Percentiles rank a stretch among this genome's conserved stretches.
Conservation (phyloP, 2,888 invertebrate genomes). For the Caenorhabditis afra region DNA sequence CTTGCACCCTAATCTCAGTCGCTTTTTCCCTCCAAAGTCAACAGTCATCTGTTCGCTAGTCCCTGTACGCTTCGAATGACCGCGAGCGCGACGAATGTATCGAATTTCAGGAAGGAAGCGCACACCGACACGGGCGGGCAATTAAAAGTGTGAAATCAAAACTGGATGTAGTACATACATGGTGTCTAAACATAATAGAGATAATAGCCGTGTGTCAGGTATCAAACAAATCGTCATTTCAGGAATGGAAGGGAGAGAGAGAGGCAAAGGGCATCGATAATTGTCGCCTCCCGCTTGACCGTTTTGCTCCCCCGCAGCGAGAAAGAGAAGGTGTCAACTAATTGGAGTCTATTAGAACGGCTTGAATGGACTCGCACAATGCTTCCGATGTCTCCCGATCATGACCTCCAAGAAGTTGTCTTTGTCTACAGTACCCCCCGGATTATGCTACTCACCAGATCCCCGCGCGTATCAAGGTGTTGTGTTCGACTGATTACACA, state of each 20-base stretch:
- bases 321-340: conserved; percentile 38
- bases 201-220: conserved; percentile 55
- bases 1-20: conserved; percentile 18
- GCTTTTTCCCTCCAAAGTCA: conserved; percentile 10
- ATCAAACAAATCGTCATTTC: conserved; percentile 33
- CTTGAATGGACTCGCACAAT: conserved; percentile 40
- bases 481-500: conserved; percentile 38
- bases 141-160: conserved; percentile 60
- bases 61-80: conserved; percentile 12
- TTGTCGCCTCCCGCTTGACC: conserved; percentile 31
- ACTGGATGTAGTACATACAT: conserved; percentile 42
- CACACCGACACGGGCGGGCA: conserved; percentile 14
- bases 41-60: not conserved
- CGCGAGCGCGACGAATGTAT: conserved; percentile 22
- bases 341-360: conserved; percentile 34
- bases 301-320: conserved; percentile 33
- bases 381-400: conserved; percentile 15
- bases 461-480: conserved; percentile 25
- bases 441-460: not conserved
- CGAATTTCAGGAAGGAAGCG: conserved; percentile 43
- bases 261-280: conserved; percentile 46
- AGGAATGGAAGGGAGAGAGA: not conserved
- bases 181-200: conserved; percentile 53
- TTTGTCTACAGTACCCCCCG: conserved; percentile 1
- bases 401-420: conserved; percentile 17